These are phyloP conservation scores for fruit fly (Drosophila melanogaster) DNA, from an alignment of 1,140 invertebrate species.

Conservation along the genomic window DNA sequence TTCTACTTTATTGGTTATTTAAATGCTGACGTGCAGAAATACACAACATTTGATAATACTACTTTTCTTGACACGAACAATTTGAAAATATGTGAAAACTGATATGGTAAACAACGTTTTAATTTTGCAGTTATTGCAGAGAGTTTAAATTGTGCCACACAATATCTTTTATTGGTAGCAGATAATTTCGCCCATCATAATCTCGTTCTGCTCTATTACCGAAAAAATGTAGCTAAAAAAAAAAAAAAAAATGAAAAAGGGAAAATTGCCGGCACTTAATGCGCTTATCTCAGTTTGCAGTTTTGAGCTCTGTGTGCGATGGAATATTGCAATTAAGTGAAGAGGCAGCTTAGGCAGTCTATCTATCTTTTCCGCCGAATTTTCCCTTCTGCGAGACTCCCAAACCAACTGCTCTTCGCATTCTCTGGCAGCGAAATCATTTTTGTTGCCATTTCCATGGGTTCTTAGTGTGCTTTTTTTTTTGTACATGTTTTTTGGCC, in stretches of 20 bases:
- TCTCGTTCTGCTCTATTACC: neutral
- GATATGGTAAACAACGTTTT: neutral
- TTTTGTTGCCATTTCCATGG: slow-evolving; percentile 9
- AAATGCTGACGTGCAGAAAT: no score
- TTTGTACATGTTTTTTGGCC: slow-evolving; percentile 4
- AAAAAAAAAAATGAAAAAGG: neutral
- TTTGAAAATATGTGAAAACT: no score
- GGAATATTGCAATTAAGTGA: slow-evolving; percentile 60
- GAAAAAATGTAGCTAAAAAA: slow-evolving; percentile 1
- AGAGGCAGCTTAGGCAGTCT: slow-evolving; percentile 53
- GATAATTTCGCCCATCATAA: slow-evolving; percentile 1
- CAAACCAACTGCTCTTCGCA: slow-evolving; percentile 12
- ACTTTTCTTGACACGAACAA: no score
- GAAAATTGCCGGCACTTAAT: slow-evolving; percentile 23
- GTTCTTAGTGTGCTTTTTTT: slow-evolving; percentile 11
- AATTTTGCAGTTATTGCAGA: neutral
- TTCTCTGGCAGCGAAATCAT: slow-evolving; percentile 26
- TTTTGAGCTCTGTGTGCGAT: slow-evolving; percentile 29
- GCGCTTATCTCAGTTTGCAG: slow-evolving; percentile 49
- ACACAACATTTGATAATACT: no score
- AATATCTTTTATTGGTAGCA: neutral
- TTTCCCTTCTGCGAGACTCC: neutral
- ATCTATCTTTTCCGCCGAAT: slow-evolving; percentile 8
- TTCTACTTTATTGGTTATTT: no score
- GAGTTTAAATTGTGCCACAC: neutral